Evolutionary conservation across 1,140 invertebrate species (phyloP), one percentile per base, ranked within the genome.

Genomic region (Papilio machaon): DNA sequence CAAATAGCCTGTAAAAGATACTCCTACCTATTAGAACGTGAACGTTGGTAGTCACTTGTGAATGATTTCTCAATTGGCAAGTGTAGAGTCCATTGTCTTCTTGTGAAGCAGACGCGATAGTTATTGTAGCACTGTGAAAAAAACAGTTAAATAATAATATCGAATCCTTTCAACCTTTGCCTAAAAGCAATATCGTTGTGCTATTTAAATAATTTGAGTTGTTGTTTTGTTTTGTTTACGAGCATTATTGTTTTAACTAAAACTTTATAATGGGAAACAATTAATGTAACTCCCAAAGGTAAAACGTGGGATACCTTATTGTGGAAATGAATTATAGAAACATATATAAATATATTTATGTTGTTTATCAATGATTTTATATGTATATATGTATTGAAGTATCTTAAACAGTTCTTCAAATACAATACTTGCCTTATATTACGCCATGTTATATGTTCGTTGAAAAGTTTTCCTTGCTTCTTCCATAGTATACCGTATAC

Each of bases 401-500:
- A 49, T 49, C 1, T 5, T 49, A 49, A 10, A 5, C 1, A 11
- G 9, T 5, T 49, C 2, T 49, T 49, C 15, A 54, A 79, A 60
- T 8, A 77, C 30, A 46, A 73, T 58, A 70, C 84, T 92, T 86
- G 95, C 95, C 94, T 95, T 87, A 93, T 89, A 88, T 95, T 95
- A 38, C 90, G 85, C 89, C 90, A 94, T 73, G 92, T 91, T 19
- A 95, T 89, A 84, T 91, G 91, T 76, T 94, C 89, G 74, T 87
- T 87, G 82, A 94, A 89, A 19, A 92, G 87, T 82, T 93, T 94
- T 19, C 94, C 94, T 82, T 95, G 91, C 83, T 95, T 95, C 85
- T 90, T 92, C 95, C 95, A 95, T 73, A 85, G 83, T 80, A 95
- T 84, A 47, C 92, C 95, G 83, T 91, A 95, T 76, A 94, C 84